These are phyloP conservation scores for Mycteria americana DNA, from an alignment of 2,797 vertebrate genomes.

Conservation along the genomic window DNA sequence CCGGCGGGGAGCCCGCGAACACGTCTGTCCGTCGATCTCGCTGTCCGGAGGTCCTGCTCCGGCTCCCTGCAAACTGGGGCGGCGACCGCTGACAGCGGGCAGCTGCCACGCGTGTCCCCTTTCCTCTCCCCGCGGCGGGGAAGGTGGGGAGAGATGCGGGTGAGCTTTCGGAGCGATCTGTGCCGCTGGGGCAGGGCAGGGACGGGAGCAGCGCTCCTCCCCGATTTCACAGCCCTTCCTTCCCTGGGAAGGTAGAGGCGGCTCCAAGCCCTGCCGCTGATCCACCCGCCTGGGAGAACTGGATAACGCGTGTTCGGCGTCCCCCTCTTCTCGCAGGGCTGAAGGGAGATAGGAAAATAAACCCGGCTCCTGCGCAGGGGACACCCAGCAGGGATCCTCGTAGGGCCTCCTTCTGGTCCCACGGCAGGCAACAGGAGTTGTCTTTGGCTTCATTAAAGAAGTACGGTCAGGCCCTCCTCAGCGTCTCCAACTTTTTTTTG, in stretches of 20 bases:
- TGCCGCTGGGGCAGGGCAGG: not conserved
- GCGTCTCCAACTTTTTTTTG: not conserved
- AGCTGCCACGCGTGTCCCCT: not conserved
- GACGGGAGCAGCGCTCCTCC: not conserved
- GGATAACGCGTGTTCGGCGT: accelerated
- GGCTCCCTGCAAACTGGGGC: not conserved
- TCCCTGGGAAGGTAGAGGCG: not conserved
- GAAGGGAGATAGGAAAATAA: not conserved
- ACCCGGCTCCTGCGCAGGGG: not conserved
- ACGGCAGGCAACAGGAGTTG: not conserved
- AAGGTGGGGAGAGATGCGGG: too few relatives aligned
- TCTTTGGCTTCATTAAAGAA: not conserved
- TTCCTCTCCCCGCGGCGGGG: not conserved
- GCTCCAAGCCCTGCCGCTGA: not conserved
- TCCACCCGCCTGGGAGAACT: not conserved
- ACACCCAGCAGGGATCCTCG: not conserved
- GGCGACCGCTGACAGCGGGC: not conserved
- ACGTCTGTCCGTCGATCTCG: not conserved
- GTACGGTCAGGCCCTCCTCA: not conserved
- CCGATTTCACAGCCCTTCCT: not conserved
- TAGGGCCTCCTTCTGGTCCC: not conserved
- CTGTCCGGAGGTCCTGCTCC: not conserved
- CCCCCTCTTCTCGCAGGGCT: not conserved
- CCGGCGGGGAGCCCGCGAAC: not conserved
- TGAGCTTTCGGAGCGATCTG: not conserved